Evolutionary conservation across 1,140 invertebrate species (phyloP).

Genomic region (Arctopsyche grandis): DNA sequence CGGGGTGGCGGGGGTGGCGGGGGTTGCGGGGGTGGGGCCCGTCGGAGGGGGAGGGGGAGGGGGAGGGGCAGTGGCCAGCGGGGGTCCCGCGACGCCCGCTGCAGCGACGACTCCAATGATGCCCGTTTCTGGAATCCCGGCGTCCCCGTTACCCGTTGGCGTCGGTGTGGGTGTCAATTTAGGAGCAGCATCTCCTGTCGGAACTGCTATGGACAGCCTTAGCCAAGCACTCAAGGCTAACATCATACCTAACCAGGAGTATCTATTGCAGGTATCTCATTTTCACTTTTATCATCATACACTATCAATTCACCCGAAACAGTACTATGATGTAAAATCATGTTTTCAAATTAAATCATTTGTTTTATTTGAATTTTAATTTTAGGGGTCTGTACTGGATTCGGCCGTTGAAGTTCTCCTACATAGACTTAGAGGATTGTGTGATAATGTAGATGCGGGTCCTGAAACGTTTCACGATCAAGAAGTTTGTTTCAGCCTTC

Average conservation of each 20-base stretch:
- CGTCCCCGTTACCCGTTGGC: not conserved
- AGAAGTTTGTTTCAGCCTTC: slow-evolving; percentile 84
- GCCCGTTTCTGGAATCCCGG: not conserved
- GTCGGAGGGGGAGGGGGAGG: not conserved
- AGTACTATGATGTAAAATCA: not conserved
- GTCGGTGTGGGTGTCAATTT: not conserved
- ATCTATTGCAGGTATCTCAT: slow-evolving; percentile 77
- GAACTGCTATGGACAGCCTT: slow-evolving; percentile 81
- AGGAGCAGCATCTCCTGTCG: slow-evolving; percentile 62
- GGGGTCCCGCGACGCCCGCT: not conserved
- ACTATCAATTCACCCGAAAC: not conserved
- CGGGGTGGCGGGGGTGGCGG: too few relatives aligned
- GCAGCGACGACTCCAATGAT: not conserved
- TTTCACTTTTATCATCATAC: not conserved
- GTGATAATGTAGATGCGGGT: slow-evolving; percentile 92
- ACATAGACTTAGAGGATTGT: slow-evolving; percentile 89
- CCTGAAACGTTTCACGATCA: slow-evolving; percentile 93
- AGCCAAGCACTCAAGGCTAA: slow-evolving; percentile 81
- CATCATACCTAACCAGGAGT: slow-evolving; percentile 91
- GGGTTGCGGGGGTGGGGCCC: too few relatives aligned
- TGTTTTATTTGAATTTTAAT: not conserved
- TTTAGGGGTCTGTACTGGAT: slow-evolving; percentile 86
- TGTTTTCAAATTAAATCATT: too few relatives aligned
- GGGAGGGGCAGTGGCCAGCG: not conserved
- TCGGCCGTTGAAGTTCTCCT: slow-evolving; percentile 91